Evolutionary conservation across 2,888 invertebrate genomes (phyloP).

Genomic region (Heliconius ethilla): DNA sequence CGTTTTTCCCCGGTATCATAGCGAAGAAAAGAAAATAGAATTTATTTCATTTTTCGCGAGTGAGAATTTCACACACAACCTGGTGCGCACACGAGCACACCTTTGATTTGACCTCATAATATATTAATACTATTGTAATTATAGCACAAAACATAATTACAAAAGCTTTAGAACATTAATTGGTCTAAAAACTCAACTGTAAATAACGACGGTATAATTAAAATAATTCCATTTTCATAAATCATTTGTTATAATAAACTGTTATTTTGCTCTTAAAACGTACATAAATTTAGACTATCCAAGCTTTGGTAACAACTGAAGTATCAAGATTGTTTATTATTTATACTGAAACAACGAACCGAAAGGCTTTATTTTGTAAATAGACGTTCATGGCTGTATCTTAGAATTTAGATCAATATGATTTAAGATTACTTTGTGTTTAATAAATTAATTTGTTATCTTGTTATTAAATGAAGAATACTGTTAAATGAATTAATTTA

Average conservation of each 20-base stretch:
- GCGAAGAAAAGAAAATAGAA: neutral
- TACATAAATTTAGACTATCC: constrained; percentile 22
- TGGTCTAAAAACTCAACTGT: neutral
- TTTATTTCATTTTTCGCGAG: neutral
- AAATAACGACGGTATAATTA: constrained; percentile 8
- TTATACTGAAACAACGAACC: constrained; percentile 19
- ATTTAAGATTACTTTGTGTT: constrained; percentile 10
- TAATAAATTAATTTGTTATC: constrained; percentile 1
- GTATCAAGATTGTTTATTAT: constrained; percentile 29
- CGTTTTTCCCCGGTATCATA: neutral
- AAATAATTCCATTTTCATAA: constrained; percentile 16
- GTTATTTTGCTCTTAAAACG: constrained; percentile 17
- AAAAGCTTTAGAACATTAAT: neutral
- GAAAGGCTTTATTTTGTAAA: constrained; percentile 21
- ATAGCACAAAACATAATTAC: neutral
- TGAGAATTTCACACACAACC: neutral
- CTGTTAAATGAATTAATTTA: neutral
- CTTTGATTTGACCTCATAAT: neutral
- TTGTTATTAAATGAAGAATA: neutral
- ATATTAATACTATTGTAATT: neutral
- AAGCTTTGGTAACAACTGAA: constrained; percentile 22
- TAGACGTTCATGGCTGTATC: constrained; percentile 9
- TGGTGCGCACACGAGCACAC: neutral
- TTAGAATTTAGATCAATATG: constrained; percentile 25
- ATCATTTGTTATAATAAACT: constrained; percentile 21